phyloP scores from a whole-genome alignment of 2,888 invertebrate species.

The Himalopsyche japonica region DNA sequence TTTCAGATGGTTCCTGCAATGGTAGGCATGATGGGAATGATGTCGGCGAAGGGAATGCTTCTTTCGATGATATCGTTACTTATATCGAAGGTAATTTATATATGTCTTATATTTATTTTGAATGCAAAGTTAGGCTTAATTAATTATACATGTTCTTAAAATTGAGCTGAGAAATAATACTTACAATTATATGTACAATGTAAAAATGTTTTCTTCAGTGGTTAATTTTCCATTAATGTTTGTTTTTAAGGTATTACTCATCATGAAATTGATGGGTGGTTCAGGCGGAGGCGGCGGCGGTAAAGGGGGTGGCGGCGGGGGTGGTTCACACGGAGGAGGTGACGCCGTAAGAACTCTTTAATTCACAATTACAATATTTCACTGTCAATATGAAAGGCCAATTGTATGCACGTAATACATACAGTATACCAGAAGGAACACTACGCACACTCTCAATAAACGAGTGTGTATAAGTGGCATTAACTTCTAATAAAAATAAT shows the following conservation, averaged over 20 bases:
- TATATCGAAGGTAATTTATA: constrained; percentile 63
- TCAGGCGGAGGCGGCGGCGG: constrained; percentile 49
- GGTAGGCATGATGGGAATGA: constrained; percentile 65
- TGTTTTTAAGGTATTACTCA: constrained; percentile 51
- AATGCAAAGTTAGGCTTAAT: too few relatives aligned
- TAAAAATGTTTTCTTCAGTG: too few relatives aligned
- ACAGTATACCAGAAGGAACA: too few relatives aligned
- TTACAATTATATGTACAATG: too few relatives aligned
- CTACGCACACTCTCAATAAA: too few relatives aligned
- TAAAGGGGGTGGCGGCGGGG: constrained; percentile 46
- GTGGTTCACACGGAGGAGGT: constrained; percentile 30
- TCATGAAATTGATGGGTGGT: constrained; percentile 51
- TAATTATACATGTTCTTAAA: too few relatives aligned
- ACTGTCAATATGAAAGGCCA: neutral
- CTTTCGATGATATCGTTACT: constrained; percentile 65
- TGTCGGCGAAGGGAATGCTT: constrained; percentile 65
- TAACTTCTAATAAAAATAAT: too few relatives aligned
- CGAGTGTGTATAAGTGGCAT: too few relatives aligned
- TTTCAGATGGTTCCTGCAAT: constrained; percentile 57
- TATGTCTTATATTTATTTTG: neutral
- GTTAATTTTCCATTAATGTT: neutral
- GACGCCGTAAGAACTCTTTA: constrained; percentile 47
- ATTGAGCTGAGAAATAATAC: too few relatives aligned
- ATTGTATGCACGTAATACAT: too few relatives aligned
- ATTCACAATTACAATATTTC: neutral